Conservation (phyloP, 2,113 vertebrate species). For the Tachuris rubrigastra region DNA sequence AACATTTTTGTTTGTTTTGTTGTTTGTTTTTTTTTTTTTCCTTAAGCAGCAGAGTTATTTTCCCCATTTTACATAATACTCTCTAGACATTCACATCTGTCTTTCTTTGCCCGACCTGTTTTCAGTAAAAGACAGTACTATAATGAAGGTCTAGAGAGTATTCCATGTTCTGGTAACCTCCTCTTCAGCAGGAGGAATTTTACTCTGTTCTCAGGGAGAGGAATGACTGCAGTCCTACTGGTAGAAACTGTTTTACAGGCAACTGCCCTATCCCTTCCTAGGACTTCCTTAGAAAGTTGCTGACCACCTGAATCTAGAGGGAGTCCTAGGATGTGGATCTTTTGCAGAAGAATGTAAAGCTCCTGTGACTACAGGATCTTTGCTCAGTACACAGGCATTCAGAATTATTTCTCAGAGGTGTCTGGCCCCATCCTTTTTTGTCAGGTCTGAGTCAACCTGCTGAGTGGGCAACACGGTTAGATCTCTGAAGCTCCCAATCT, state of each 20-base stretch:
- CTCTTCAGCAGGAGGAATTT: neutral
- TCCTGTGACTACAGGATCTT: neutral
- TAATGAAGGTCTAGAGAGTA: neutral
- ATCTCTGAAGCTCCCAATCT: neutral
- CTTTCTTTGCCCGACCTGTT: neutral
- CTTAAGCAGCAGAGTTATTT: neutral
- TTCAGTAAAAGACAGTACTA: neutral
- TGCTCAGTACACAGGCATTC: neutral
- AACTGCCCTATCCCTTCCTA: neutral
- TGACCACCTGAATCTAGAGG: neutral
- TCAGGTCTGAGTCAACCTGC: neutral
- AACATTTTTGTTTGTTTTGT: neutral
- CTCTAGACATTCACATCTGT: neutral
- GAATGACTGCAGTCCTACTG: neutral
- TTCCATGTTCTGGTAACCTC: neutral
- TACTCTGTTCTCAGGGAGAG: neutral
- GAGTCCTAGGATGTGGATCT: neutral
- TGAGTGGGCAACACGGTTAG: neutral
- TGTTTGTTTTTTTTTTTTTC: no score
- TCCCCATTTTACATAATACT: neutral
- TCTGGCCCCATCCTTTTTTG: neutral
- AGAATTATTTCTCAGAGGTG: neutral
- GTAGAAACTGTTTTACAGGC: neutral
- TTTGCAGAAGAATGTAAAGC: neutral
- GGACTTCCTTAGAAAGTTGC: neutral